Conservation (phyloP, 2,797 vertebrate genomes). For the Aphelocoma californica region DNA sequence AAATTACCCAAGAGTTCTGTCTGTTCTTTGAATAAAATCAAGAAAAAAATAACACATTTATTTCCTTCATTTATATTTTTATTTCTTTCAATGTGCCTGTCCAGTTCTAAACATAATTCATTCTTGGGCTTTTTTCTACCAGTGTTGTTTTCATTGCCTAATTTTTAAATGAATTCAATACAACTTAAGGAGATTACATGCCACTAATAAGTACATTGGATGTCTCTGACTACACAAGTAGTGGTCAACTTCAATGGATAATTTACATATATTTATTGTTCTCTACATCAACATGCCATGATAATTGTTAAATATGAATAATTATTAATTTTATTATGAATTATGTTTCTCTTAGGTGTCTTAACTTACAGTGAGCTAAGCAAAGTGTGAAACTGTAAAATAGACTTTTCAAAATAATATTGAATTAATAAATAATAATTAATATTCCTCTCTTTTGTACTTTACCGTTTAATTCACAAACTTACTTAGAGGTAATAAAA, state of each 20-base stretch:
- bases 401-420: not conserved
- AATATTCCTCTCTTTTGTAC: not conserved
- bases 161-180: not conserved
- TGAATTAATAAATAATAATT: not conserved
- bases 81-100: not conserved
- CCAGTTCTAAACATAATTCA: not conserved
- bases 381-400: not conserved
- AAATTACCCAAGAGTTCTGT: slow-evolving; percentile 38
- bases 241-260: not conserved
- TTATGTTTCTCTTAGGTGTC: not conserved
- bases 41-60: not conserved
- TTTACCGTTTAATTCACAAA: not conserved
- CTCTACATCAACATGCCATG: not conserved
- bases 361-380: not conserved
- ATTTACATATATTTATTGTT: not conserved
- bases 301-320: not conserved
- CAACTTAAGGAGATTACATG: not conserved
- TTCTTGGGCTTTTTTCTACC: not conserved
- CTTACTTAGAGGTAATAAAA: not conserved
- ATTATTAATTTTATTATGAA: not conserved
- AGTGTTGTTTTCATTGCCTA: not conserved
- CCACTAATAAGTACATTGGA: not conserved
- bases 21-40: slow-evolving; percentile 36
- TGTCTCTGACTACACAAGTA: not conserved
- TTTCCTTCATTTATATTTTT: not conserved